Evolutionary conservation across 2,113 vertebrate genomes (phyloP).

Genomic region (Macroglossus sobrinus): DNA sequence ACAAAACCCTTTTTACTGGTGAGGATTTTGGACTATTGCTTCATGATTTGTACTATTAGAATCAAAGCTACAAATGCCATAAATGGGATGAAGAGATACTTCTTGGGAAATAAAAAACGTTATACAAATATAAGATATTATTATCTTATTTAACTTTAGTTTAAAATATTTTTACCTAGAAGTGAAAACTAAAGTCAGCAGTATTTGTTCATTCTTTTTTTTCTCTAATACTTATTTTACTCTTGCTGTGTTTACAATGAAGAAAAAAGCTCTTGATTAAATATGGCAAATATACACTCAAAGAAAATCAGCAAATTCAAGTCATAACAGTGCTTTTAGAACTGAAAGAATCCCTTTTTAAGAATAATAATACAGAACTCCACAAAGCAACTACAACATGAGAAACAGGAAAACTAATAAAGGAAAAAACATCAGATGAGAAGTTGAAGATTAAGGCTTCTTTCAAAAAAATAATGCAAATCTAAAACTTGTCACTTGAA

Average conservation of each 20-base stretch:
- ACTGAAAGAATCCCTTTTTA: neutral
- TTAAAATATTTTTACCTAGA: constrained; percentile 13
- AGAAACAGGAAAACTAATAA: neutral
- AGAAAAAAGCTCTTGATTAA: neutral
- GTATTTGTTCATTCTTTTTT: neutral
- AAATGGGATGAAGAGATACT: neutral
- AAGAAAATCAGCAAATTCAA: neutral
- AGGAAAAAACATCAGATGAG: neutral
- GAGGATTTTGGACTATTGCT: neutral
- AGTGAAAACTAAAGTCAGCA: neutral
- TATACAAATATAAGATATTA: neutral
- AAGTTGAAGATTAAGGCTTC: neutral
- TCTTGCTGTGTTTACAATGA: neutral
- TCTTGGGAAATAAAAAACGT: neutral
- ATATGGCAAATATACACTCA: neutral
- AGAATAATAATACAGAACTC: neutral
- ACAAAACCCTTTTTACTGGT: neutral
- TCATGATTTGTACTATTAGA: neutral
- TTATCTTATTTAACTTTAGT: constrained; percentile 23
- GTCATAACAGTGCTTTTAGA: neutral
- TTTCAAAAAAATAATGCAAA: constrained; percentile 12
- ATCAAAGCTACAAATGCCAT: neutral
- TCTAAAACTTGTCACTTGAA: neutral
- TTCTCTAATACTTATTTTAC: neutral
- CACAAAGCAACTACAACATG: neutral